Evolutionary conservation across 53 echinoderm and acorn worm species (phyloP).

Genomic region (Mesocentrotus franciscanus): DNA sequence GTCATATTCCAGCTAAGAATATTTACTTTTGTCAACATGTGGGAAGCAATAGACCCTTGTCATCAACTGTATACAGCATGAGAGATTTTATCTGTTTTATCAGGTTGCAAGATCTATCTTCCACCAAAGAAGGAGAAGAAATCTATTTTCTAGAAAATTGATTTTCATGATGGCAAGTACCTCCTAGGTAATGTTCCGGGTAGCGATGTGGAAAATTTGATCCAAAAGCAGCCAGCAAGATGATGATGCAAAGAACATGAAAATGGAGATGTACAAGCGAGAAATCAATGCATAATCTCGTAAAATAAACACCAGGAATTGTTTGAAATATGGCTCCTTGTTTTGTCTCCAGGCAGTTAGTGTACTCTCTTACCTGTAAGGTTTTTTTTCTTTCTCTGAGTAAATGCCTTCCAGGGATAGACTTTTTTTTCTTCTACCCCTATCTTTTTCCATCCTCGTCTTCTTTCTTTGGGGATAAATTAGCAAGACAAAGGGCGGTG

Average conservation of each 20-base stretch:
- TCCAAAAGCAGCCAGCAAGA: conserved; percentile 37
- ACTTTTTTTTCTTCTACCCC: background rate
- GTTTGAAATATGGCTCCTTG: conserved; percentile 37
- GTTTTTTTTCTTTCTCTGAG: conserved; percentile 12
- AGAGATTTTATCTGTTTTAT: background rate
- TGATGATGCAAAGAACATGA: conserved; percentile 19
- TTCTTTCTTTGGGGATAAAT: conserved; percentile 53
- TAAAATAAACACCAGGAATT: conserved; percentile 50
- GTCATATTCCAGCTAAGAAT: background rate
- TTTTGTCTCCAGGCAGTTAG: conserved; percentile 40
- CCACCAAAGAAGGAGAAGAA: background rate
- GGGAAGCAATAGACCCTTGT: background rate
- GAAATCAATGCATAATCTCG: conserved; percentile 57
- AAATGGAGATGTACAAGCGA: conserved; percentile 46
- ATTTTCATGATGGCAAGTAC: conserved; percentile 36
- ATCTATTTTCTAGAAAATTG: conserved; percentile 8
- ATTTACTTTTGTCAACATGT: background rate
- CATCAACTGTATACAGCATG: background rate
- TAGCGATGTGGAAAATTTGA: conserved; percentile 46
- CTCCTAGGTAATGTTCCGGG: conserved; percentile 54
- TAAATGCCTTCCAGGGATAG: conserved; percentile 21
- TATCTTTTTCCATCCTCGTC: conserved; percentile 18
- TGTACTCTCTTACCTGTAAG: conserved; percentile 17
- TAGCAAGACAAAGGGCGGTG: conserved; percentile 61
- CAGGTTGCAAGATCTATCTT: background rate